Evolutionary conservation across 1,140 invertebrate genomes (phyloP).

Genomic region (Phocides pigmalion): DNA sequence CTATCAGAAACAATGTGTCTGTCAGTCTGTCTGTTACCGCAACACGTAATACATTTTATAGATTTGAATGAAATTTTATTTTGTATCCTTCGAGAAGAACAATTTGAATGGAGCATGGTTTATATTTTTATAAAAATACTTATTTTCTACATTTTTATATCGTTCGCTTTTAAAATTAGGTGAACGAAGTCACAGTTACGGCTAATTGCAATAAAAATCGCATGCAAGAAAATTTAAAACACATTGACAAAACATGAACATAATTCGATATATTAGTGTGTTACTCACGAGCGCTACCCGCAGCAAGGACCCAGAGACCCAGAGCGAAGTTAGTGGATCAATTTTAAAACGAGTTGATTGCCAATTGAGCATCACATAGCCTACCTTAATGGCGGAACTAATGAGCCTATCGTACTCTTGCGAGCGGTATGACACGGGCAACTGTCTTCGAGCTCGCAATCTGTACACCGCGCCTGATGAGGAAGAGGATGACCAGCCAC

Average conservation of each 20-base stretch:
- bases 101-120: too few species aligned
- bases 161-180: too few species aligned
- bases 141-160: too few species aligned
- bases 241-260: background rate
- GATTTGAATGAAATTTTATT: too few species aligned
- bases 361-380: constrained; percentile 12
- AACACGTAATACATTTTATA: too few species aligned
- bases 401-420: constrained; percentile 98
- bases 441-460: constrained; percentile 88
- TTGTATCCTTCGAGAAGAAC: too few species aligned
- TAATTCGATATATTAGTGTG: background rate
- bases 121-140: too few species aligned
- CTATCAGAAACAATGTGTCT: too few species aligned
- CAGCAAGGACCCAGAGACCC: background rate
- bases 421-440: constrained; percentile 92
- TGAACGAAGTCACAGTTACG: too few species aligned
- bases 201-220: too few species aligned
- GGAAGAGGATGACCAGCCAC: constrained; percentile 83
- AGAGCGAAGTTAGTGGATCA: constrained; percentile 8
- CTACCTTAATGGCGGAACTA: constrained; percentile 93
- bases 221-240: background rate
- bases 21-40: too few species aligned
- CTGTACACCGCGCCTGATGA: constrained; percentile 92
- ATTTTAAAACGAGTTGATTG: constrained; percentile 2
- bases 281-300: constrained; percentile 20